Evolutionary conservation across 2,888 invertebrate genomes (phyloP).

Genomic region (Empis livida): DNA sequence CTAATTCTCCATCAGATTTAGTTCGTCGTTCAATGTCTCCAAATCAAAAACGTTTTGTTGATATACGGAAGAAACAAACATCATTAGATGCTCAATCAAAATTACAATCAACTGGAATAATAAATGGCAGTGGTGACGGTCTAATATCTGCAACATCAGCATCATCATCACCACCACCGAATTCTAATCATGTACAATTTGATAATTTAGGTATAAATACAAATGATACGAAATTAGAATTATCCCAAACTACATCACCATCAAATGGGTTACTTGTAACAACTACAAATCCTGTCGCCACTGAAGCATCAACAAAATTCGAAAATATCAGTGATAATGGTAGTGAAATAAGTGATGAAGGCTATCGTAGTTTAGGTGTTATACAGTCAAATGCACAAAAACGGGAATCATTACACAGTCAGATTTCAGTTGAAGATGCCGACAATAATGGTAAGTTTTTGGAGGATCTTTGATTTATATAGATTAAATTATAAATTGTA

Average conservation of each 20-base stretch:
- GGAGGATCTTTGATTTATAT: neutral
- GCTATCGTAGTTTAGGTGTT: slow-evolving; percentile 67
- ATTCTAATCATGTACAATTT: slow-evolving; percentile 17
- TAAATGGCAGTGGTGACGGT: slow-evolving; percentile 1
- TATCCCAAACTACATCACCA: slow-evolving; percentile 1
- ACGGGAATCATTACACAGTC: slow-evolving; percentile 55
- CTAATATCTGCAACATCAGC: neutral
- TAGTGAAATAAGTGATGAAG: slow-evolving; percentile 75
- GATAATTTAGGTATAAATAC: slow-evolving; percentile 9
- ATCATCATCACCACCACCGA: slow-evolving; percentile 8
- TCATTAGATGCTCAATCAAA: slow-evolving; percentile 28
- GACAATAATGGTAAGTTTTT: slow-evolving; percentile 48
- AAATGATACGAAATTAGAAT: slow-evolving; percentile 9
- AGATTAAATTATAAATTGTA: slow-evolving; percentile 1
- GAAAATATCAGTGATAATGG: slow-evolving; percentile 65
- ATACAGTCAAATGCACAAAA: slow-evolving; percentile 45
- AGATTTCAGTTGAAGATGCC: slow-evolving; percentile 58
- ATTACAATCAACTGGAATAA: slow-evolving; percentile 18
- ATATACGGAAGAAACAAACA: slow-evolving; percentile 30
- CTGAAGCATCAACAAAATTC: slow-evolving; percentile 25
- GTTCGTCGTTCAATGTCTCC: slow-evolving; percentile 34
- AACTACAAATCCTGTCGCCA: slow-evolving; percentile 13
- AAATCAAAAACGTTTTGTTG: slow-evolving; percentile 30
- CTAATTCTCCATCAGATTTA: slow-evolving; percentile 22
- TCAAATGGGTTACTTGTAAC: neutral